Base-by-base conservation (phyloP, 2,113 vertebrate genomes). In the Clinocottus analis region DNA sequence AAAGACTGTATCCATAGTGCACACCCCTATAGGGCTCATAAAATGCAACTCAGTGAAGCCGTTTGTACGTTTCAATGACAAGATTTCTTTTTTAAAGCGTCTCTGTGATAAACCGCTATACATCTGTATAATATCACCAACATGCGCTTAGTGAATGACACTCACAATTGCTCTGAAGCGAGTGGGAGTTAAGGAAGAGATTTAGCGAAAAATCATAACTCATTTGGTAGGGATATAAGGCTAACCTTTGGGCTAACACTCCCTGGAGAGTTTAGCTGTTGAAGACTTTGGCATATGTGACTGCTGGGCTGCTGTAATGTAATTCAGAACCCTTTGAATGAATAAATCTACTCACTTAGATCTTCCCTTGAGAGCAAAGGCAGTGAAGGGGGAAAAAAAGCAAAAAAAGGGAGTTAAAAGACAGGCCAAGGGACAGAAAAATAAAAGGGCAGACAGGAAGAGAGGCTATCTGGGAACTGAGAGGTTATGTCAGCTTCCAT, bases 321-420 rank as follows among this genome's bases (percentile, higher is more conserved):
- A 88, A 92, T 93, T 93, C 91, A 90, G 89, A 93, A 85, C 62
- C 71, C 88, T 89, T 88, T 91, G 88, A 92, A 91, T 91, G 85
- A 91, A 93, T 93, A 93, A 92, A 94, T 92, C 85, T 80, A 75
- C 86, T 92, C 91, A 94, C 91, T 93, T 91, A 89, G 82, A 90
- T 87, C 77, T 72, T 90, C 87, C 85, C 84, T 71, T 65, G 89
- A 87, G 91, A 87, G 90, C 47, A 61, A 73, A 88, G 63, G 72
- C 87, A 86, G 79, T 29, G 70, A 90, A 84, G 71, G 63, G 31
- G 51, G 72, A 85, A 82, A 85, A 82, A 76, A 75, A 25, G 71
- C n/a, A n/a, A n/a, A 77, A 16, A 55, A 58, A 41, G n/a, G 79
- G 73, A 71, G 77, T 85, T 87, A 83, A 79, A 84, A 88, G 19